Conservation (phyloP, 2,113 vertebrate genomes). For the Cynoglossus semilaevis region DNA sequence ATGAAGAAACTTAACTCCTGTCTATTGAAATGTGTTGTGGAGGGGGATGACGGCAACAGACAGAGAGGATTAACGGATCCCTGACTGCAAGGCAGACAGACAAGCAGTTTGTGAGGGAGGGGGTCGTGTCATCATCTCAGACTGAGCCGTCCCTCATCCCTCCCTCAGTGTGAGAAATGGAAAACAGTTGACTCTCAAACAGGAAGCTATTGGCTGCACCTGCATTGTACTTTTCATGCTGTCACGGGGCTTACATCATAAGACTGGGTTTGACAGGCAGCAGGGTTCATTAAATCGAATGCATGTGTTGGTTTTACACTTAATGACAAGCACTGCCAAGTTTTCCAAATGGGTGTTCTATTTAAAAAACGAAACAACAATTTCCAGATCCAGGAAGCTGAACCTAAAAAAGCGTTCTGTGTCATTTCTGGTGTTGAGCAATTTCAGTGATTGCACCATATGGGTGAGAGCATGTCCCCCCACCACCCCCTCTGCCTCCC, state of each 20-base stretch:
- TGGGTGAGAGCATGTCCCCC: conserved; percentile 39
- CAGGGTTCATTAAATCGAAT: conserved; percentile 7
- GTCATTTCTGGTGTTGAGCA: conserved; percentile 34
- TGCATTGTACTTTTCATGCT: conserved; percentile 10
- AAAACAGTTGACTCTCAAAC: conserved; percentile 11
- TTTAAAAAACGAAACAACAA: conserved; percentile 10
- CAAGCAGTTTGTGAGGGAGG: conserved; percentile 34
- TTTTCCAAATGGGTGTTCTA: conserved; percentile 16
- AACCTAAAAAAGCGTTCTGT: conserved; percentile 22
- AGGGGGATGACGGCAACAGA: conserved; percentile 53
- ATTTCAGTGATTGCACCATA: conserved; percentile 51
- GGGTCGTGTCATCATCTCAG: conserved; percentile 14
- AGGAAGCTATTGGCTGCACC: conserved; percentile 20
- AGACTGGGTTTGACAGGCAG: conserved; percentile 11
- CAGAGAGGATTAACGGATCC: conserved; percentile 60
- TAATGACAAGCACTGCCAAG: conserved; percentile 10
- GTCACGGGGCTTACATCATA: conserved; percentile 10
- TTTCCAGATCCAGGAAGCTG: conserved; percentile 21
- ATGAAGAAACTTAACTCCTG: conserved; percentile 38
- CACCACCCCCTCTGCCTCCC: conserved; percentile 23
- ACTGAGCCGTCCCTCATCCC: conserved; percentile 39
- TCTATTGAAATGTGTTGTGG: conserved; percentile 47
- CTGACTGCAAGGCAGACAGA: conserved; percentile 46
- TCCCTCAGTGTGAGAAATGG: conserved; percentile 5
- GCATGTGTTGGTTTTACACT: conserved; percentile 42